Evolutionary conservation across 2,888 invertebrate genomes (phyloP), one percentile per base, ranked within the genome.

Genomic region (Acleris literana): DNA sequence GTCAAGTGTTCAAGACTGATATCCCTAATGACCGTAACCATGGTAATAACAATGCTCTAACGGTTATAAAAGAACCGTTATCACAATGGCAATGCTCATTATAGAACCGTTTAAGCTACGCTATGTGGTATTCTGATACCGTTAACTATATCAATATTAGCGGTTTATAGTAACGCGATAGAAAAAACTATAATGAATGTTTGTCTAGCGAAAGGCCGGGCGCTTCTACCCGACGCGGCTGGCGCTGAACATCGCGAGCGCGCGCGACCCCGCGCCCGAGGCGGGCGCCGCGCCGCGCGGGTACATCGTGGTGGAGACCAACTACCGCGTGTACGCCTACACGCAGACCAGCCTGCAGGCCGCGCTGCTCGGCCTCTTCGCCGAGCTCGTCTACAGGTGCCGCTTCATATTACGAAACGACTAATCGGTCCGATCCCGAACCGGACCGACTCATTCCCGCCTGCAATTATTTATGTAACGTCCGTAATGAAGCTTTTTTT

Each of bases 221-320:
- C 94, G 99, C 18, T 99, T 98, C 92, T 99, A 98, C 93, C 99
- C 99, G 16, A 99, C 99, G 0, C 94, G 97, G 43, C 93, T 99
- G 71, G 98, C 98, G 2, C 93, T 99, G 63, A 97, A 98, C 90
- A 95, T 99, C 60, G 93, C 95, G 22, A 93, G 93, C 72, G 94
- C 92, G 67, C 16, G n/a, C n/a, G 92, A 88, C 71, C 87, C 83
- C 64, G 86, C 90, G 70, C 84, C 87, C 25, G 87, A 88, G 44
- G 84, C 82, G 46, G 78, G 84, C 7, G 77, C 86, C 25, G 76
- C 82, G 73, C 73, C 71, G 18, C 83, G 44, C 71, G 98, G 98
- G 16, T 98, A 97, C 88, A 96, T 99, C 74, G 93, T 99, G 55
- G 97, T 99, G 22, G 99, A 99, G 93, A 99, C 99, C 60, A 99